Evolutionary conservation across 2,888 invertebrate genomes (phyloP).

Genomic region (Pelosia muscerda): DNA sequence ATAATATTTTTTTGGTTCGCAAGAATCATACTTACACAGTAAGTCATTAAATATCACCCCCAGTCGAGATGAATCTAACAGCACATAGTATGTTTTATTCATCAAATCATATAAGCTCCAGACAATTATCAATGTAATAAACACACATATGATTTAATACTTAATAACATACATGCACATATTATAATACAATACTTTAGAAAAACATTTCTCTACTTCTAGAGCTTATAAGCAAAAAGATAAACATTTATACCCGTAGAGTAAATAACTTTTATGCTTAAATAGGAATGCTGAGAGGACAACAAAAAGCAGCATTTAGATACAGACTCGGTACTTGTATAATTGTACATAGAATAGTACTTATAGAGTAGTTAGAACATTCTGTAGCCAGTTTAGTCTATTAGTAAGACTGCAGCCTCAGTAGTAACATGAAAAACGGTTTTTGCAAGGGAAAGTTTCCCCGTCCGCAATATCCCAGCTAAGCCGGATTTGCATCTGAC

Average conservation of each 20-base stretch:
- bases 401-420: constrained; percentile 52
- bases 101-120: not conserved
- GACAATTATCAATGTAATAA: not conserved
- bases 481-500: constrained; percentile 82
- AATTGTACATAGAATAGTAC: not conserved
- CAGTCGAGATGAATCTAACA: not conserved
- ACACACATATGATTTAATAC: no score
- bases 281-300: not conserved
- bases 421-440: constrained; percentile 71
- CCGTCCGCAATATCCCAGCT: constrained; percentile 71
- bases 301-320: not conserved
- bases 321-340: not conserved
- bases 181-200: no score
- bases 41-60: not conserved
- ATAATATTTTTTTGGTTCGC: not conserved
- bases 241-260: no score
- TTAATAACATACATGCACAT: not conserved
- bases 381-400: constrained; percentile 32
- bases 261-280: not conserved
- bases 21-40: not conserved
- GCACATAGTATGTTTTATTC: not conserved
- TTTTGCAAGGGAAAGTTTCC: constrained; percentile 71
- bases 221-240: not conserved
- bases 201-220: not conserved
- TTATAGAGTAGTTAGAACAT: constrained; percentile 18